A percentile compares a stretch with the other conserved stretches of the same genome.
Evolutionary conservation across 2,888 invertebrate genomes (phyloP).

Genomic region (Tryphoninae sp.): DNA sequence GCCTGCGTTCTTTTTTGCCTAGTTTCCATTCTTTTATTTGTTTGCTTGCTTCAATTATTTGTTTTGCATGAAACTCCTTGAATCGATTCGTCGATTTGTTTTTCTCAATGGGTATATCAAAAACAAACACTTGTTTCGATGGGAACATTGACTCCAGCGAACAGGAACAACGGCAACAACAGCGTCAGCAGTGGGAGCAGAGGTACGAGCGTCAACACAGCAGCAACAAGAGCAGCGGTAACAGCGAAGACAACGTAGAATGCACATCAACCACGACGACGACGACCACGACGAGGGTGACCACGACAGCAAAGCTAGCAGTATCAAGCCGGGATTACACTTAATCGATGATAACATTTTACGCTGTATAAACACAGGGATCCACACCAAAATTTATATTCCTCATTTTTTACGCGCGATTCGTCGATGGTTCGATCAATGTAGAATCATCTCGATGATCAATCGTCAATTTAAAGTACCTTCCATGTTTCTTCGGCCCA

Average conservation of each 20-base stretch:
- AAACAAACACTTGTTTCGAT: conserved; percentile 61
- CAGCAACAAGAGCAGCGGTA: conserved; percentile 64
- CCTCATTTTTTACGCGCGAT: conserved; percentile 16
- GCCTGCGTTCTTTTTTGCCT: background rate
- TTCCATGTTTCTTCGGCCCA: conserved; percentile 40
- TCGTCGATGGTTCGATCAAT: background rate
- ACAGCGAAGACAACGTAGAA: conserved; percentile 62
- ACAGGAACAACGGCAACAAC: conserved; percentile 62
- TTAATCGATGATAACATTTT: conserved; percentile 46
- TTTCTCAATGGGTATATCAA: background rate
- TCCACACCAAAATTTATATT: conserved; percentile 45
- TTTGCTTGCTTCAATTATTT: background rate
- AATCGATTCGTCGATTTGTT: conserved; percentile 10
- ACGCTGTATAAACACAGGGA: conserved; percentile 29
- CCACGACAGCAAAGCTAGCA: conserved; percentile 73
- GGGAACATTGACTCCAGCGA: conserved; percentile 60
- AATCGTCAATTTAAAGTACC: conserved; percentile 22
- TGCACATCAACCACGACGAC: conserved; percentile 63
- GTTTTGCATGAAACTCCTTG: background rate
- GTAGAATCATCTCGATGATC: conserved; percentile 18
- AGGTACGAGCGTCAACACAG: conserved; percentile 61
- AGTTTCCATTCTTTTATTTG: too few relatives aligned
- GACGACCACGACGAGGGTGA: conserved; percentile 69
- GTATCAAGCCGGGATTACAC: conserved; percentile 73
- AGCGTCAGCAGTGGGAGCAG: conserved; percentile 55